Evolutionary conservation across 2,113 vertebrate genomes (phyloP), one percentile per base, ranked within the genome.

Genomic region (Pavo muticus): DNA sequence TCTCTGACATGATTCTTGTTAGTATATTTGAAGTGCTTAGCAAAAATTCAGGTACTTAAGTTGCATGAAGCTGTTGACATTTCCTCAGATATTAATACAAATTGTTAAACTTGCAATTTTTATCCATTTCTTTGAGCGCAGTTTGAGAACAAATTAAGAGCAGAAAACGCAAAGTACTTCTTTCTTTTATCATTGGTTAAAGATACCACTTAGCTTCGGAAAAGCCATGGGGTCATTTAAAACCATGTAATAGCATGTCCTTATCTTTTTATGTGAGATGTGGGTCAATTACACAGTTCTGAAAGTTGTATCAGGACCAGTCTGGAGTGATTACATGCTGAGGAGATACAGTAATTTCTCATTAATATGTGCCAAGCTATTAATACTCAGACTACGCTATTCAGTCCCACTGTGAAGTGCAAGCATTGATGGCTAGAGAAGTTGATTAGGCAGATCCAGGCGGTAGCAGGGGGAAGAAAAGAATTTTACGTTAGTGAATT

Each of bases 151-250:
- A 79, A 64, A 91, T 67, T 18, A 69, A 78, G 42, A 88, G 24
- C 40, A 45, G 70, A 16, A 88, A 83, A 76, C n/a, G 6, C 8
- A 32, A 91, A 88, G 39, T 37, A 47, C 11, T 77, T 59, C 7
- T 67, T 85, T 19, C 0, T 6, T 32, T 94, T 80, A 56, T 85
- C 2, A 0, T 61, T 71, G 56, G 19, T 61, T 94, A 50, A 88
- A 93, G 68, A 81, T 76, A 83, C 61, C 27, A 23, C 35, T 48
- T 71, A 52, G 23, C 52, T 93, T 90, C 37, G 69, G 77, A 86
- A 87, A 87, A 90, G 44, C 30, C 72, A 94, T 39, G 27, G 80
- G 64, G 60, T 92, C n/a, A 16, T 78, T 93, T 92, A 68, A 92
- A 88, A 80, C 29, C 6, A 4, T 87, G 73, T 48, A 84, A 76